A percentile compares a stretch with the other conserved stretches of the same genome.
phyloP scores from a whole-genome alignment of 1,140 invertebrate species.

The Drosophila tristis region DNA sequence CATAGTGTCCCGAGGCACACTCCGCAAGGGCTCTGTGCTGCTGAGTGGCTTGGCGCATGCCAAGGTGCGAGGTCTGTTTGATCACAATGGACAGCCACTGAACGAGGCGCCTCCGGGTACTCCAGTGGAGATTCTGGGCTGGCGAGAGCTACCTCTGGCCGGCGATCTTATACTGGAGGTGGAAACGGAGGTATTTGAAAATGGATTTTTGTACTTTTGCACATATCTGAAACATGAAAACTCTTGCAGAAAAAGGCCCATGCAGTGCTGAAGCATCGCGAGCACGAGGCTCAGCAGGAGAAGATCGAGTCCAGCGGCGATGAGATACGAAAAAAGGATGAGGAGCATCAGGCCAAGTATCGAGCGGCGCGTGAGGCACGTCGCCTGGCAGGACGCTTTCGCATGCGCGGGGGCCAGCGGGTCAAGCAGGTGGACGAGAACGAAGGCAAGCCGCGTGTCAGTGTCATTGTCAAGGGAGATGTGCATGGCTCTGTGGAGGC shows the following conservation, averaged over 20 bases:
- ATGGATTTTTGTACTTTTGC: not conserved
- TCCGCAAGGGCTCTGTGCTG: constrained; percentile 92
- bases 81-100: constrained; percentile 90
- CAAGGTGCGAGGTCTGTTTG: constrained; percentile 94
- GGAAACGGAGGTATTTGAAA: constrained; percentile 86
- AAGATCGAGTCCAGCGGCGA: constrained; percentile 87
- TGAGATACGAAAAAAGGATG: constrained; percentile 88
- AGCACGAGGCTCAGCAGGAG: constrained; percentile 86
- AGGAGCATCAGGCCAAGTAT: constrained; percentile 90
- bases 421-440: constrained; percentile 84
- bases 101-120: constrained; percentile 89
- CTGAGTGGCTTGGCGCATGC: constrained; percentile 93
- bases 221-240: not conserved
- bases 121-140: constrained; percentile 95
- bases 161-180: constrained; percentile 95
- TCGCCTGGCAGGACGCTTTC: constrained; percentile 86
- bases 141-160: constrained; percentile 93
- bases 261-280: constrained; percentile 88
- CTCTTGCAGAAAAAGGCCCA: constrained; percentile 87
- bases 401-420: constrained; percentile 85
- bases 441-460: constrained; percentile 85
- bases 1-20: constrained; percentile 94
- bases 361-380: constrained; percentile 87
- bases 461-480: constrained; percentile 89
- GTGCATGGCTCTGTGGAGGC: constrained; percentile 97